These are phyloP conservation scores for Rhinolophus sinicus DNA, from an alignment of 2,113 vertebrate genomes.

Conservation along the genomic window DNA sequence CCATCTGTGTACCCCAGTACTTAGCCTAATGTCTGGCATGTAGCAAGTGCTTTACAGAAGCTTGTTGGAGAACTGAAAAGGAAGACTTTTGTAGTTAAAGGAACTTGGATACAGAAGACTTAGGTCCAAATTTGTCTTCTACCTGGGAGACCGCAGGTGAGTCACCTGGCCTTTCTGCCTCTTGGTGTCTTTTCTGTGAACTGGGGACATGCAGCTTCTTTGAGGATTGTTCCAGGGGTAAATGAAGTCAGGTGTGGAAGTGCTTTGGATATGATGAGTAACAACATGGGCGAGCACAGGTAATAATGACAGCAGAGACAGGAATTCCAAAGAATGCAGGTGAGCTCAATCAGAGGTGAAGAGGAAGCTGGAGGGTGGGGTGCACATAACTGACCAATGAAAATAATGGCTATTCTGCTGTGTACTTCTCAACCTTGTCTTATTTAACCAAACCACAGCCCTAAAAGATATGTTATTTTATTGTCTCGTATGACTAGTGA, in stretches of 20 bases:
- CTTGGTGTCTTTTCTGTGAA: not conserved
- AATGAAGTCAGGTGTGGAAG: not conserved
- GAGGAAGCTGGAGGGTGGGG: not conserved
- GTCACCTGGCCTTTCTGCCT: not conserved
- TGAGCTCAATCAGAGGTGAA: rapidly evolving
- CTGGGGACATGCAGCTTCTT: rapidly evolving
- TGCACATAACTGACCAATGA: not conserved
- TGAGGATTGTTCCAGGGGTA: not conserved
- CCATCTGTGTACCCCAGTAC: no score
- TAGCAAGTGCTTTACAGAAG: not conserved
- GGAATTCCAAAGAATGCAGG: not conserved
- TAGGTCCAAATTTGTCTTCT: not conserved
- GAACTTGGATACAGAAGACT: not conserved
- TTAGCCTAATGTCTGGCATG: no score
- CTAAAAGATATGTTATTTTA: no score
- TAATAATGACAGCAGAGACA: not conserved
- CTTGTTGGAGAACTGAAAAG: not conserved
- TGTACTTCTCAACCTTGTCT: not conserved
- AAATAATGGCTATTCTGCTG: not conserved
- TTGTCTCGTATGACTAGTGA: not conserved
- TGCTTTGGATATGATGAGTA: not conserved
- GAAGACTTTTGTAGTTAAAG: not conserved
- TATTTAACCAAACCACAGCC: not conserved
- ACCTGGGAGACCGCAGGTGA: not conserved
- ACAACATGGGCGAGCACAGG: not conserved